These are phyloP conservation scores for Antheraea assamensis DNA, from an alignment of 2,888 invertebrate species.

Conservation along the genomic window DNA sequence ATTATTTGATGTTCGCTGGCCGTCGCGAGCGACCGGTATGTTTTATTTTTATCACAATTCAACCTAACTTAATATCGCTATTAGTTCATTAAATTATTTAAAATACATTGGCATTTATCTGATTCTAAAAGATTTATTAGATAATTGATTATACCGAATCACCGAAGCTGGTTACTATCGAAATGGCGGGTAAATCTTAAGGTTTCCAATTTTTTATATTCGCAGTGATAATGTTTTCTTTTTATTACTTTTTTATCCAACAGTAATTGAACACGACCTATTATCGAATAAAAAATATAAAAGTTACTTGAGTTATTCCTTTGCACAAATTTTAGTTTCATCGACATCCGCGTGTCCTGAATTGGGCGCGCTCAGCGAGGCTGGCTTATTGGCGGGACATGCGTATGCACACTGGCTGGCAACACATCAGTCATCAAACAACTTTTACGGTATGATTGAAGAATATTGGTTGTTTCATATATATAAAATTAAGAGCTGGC, in stretches of 20 bases:
- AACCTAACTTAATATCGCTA: too few relatives aligned
- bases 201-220: too few relatives aligned
- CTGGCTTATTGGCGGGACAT: constrained; percentile 71
- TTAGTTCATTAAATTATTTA: too few relatives aligned
- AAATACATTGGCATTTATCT: too few relatives aligned
- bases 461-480: not conserved
- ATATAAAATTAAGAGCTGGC: not conserved
- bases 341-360: constrained; percentile 73
- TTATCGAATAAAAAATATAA: not conserved
- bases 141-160: too few relatives aligned
- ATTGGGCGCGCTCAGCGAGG: constrained; percentile 60
- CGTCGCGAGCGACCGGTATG: too few relatives aligned
- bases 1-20: too few relatives aligned
- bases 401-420: constrained; percentile 78
- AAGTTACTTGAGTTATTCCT: not conserved
- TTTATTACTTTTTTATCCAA: not conserved
- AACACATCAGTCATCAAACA: constrained; percentile 66
- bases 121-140: too few relatives aligned
- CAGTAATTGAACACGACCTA: not conserved
- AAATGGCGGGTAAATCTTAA: too few relatives aligned
- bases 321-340: constrained; percentile 51
- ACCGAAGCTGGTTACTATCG: too few relatives aligned
- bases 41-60: too few relatives aligned
- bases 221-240: too few relatives aligned
- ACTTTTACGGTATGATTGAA: constrained; percentile 59